phyloP scores from a whole-genome alignment of 2,113 vertebrate genomes.

The Aythya baeri region DNA sequence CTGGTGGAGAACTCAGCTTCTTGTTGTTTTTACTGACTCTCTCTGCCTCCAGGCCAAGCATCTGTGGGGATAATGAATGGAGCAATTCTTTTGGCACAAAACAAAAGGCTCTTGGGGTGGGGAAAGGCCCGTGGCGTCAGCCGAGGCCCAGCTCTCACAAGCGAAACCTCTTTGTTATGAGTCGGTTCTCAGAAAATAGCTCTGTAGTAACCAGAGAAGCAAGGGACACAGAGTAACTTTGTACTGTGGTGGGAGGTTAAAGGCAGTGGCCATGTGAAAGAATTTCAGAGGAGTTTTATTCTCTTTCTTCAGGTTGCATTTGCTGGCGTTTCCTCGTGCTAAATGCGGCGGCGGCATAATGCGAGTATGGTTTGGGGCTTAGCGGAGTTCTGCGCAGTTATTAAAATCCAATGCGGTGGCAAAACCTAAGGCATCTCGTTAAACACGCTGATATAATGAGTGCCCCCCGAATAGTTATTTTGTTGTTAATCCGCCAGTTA shows the following conservation, averaged over 20 bases:
- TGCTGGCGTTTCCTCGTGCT: conserved; percentile 66
- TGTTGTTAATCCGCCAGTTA: conserved; percentile 64
- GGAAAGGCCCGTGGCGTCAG: conserved; percentile 85
- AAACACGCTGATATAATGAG: conserved; percentile 59
- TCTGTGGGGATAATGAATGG: conserved; percentile 91
- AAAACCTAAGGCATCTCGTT: conserved; percentile 53
- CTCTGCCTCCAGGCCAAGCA: conserved; percentile 87
- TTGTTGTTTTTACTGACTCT: conserved; percentile 89
- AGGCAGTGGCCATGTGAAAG: conserved; percentile 81
- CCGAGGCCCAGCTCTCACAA: conserved; percentile 80
- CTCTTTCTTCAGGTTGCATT: conserved; percentile 69
- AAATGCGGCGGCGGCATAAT: conserved; percentile 40
- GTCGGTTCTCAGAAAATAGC: conserved; percentile 85
- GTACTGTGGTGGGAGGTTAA: conserved; percentile 81
- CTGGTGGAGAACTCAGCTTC: conserved; percentile 84
- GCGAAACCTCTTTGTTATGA: conserved; percentile 88
- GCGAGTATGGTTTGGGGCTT: conserved; percentile 54
- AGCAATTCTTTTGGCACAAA: conserved; percentile 89
- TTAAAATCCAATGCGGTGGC: conserved; percentile 60
- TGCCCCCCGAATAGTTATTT: conserved; percentile 46
- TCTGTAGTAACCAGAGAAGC: conserved; percentile 84
- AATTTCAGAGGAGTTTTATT: conserved; percentile 79
- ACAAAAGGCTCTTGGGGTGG: conserved; percentile 89
- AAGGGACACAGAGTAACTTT: conserved; percentile 88
- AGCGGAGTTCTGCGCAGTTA: conserved; percentile 31